Percentiles rank a stretch among this genome's conserved stretches.
phyloP scores from a whole-genome alignment of 2,113 vertebrate genomes.

The Numenius arquata region DNA sequence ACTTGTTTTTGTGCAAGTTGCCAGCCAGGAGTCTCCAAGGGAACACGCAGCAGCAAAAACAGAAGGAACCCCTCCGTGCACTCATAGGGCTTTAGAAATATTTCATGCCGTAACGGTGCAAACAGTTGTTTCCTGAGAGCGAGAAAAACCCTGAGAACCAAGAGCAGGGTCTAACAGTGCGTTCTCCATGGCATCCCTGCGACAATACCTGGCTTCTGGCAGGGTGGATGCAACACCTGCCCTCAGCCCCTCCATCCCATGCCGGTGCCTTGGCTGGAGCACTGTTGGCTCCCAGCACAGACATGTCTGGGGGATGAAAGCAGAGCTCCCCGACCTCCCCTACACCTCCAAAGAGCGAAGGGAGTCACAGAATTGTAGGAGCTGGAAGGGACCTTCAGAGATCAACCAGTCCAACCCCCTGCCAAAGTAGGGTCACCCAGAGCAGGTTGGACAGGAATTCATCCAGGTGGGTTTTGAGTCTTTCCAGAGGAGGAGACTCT shows the following conservation, averaged over 20 bases:
- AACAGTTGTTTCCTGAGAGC: background rate
- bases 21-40: background rate
- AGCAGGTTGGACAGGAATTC: too few species aligned
- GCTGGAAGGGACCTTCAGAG: too few species aligned
- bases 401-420: too few species aligned
- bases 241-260: background rate
- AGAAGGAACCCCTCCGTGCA: background rate
- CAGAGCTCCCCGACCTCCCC: background rate
- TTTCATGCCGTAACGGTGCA: background rate
- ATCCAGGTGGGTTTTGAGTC: too few species aligned
- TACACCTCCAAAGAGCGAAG: background rate
- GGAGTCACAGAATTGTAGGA: too few species aligned
- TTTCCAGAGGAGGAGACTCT: too few species aligned
- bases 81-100: background rate
- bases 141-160: background rate
- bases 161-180: background rate
- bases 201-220: background rate
- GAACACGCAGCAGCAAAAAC: background rate
- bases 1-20: background rate
- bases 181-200: background rate
- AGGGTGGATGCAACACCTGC: fast-evolving
- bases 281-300: background rate
- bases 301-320: fast-evolving
- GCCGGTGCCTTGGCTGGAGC: background rate
- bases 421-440: too few species aligned